phyloP scores from a whole-genome alignment of 2,888 invertebrate genomes.

The Vannuccia rotundouncinata region DNA sequence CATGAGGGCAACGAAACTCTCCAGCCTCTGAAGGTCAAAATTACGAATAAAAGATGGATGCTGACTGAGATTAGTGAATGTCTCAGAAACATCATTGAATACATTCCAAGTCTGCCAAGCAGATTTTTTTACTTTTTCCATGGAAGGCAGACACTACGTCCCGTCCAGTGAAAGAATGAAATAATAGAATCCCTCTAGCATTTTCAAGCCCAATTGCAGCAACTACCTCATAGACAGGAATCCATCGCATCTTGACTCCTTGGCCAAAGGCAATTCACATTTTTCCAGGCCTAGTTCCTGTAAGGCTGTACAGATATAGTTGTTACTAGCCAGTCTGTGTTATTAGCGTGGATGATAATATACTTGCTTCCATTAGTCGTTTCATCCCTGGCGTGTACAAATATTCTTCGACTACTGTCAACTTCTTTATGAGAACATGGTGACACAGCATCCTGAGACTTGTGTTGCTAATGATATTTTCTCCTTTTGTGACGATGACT shows the following conservation, averaged over 20 bases:
- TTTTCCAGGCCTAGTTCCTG: conserved; percentile 37
- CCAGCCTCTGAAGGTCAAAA: conserved; percentile 39
- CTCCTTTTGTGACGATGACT: conserved; percentile 41
- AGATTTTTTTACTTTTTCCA: conserved; percentile 42
- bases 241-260: conserved; percentile 40
- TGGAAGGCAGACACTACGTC: conserved; percentile 42
- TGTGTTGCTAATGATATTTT: conserved; percentile 37
- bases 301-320: conserved; percentile 33
- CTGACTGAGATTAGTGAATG: conserved; percentile 38
- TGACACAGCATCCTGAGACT: conserved; percentile 17
- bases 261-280: conserved; percentile 42
- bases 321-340: conserved; percentile 38
- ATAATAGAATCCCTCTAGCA: conserved; percentile 39
- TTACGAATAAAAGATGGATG: conserved; percentile 32
- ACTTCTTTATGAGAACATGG: conserved; percentile 42
- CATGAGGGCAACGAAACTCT: conserved; percentile 42
- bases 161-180: conserved; percentile 44
- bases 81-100: conserved; percentile 39
- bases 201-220: conserved; percentile 41
- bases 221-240: conserved; percentile 42
- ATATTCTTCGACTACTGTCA: conserved; percentile 40
- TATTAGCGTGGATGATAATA: conserved; percentile 35
- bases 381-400: conserved; percentile 40
- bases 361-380: conserved; percentile 34
- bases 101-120: conserved; percentile 43